A percentile compares a stretch with the other conserved stretches of the same genome.
These are phyloP conservation scores for Drosophila elegans DNA, from an alignment of 1,140 invertebrate genomes.

Conservation along the genomic window DNA sequence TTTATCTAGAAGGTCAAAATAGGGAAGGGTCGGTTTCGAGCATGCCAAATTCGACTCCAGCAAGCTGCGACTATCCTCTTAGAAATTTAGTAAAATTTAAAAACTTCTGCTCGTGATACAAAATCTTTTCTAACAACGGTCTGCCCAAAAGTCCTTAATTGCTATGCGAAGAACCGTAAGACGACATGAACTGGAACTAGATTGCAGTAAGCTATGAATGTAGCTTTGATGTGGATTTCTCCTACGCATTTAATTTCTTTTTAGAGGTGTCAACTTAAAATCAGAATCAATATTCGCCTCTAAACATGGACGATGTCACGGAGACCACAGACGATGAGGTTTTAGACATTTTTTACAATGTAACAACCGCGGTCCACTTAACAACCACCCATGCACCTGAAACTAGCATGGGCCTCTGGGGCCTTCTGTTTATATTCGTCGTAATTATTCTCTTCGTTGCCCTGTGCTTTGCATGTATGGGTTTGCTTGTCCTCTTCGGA, in stretches of 20 bases:
- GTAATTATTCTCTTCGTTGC: background rate
- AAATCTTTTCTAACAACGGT: background rate
- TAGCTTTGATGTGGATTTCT: background rate
- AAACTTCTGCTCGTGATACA: background rate
- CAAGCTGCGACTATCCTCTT: conserved; percentile 1
- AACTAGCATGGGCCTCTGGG: background rate
- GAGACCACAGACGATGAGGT: background rate
- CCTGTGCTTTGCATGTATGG: background rate
- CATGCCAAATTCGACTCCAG: background rate
- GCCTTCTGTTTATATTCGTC: conserved; percentile 16
- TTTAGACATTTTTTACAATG: background rate
- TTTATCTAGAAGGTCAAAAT: too few relatives aligned
- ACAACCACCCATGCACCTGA: background rate
- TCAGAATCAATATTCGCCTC: background rate
- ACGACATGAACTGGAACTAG: background rate
- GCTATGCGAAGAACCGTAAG: background rate
- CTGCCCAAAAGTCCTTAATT: background rate
- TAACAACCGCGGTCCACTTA: background rate
- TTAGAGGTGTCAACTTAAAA: background rate
- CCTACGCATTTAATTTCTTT: background rate
- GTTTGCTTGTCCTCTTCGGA: conserved; percentile 26
- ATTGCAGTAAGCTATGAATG: background rate
- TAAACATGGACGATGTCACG: background rate
- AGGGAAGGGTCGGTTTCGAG: too few relatives aligned
- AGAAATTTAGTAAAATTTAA: background rate